Base-by-base conservation (phyloP, 2,113 vertebrate species). In the Alligator sinensis region DNA sequence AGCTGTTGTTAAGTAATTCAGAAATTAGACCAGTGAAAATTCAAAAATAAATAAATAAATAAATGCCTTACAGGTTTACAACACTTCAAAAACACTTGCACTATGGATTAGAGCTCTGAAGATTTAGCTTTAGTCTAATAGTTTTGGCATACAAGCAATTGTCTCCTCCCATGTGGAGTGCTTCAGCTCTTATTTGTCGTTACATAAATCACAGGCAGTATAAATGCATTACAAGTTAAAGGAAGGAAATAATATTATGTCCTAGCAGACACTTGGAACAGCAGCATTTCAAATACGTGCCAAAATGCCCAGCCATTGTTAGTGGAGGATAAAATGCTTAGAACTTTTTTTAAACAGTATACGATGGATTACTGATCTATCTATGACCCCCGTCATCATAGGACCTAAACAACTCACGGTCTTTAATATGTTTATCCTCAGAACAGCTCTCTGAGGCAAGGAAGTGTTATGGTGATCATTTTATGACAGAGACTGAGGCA, bases 121-220 rank as follows among this genome's bases (percentile, higher is more conserved):
- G 91, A 92, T 84, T 83, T 62, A 91, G 54, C n/a, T 93, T 90
- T 85, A 30, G 3, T 15, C 12, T 77, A 90, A 84, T 28, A 64
- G 38, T 15, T 80, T 54, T 90, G 82, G 58, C 80, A 60, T 24
- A 76, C 16, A 80, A 80, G 91, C 70, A 90, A 70, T 27, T 38
- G 62, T 60, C 68, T 61, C 89, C 88, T 88, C 88, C 82, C 89
- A 60, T 74, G 90, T 58, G 92, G 38, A 92, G 75, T 54, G 77
- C 77, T 95, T 97, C 96, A 92, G 77, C 86, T 93, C 90, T 95
- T 84, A 62, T 96, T 97, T 34, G 47, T 59, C 14, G 27, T 62
- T 88, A 86, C 94, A 96, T 96, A 96, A 96, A 96, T 96, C 96
- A 96, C 93, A 95, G 87, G n/a, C 84, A 82, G 70, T 24, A 22